These are phyloP conservation scores for Pedetes capensis DNA, from an alignment of 2,113 vertebrate genomes.

Conservation along the genomic window DNA sequence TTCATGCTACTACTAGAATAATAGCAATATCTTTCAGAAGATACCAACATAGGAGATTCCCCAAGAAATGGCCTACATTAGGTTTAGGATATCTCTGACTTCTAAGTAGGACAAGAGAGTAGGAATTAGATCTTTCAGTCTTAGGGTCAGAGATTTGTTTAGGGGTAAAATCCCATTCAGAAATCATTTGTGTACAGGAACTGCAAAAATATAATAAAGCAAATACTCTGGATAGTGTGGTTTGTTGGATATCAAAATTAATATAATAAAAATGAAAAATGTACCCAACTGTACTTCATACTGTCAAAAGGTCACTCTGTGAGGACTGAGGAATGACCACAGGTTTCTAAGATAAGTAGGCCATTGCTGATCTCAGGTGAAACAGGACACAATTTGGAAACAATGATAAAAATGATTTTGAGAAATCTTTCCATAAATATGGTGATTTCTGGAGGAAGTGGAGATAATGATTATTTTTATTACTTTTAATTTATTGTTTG, in stretches of 20 bases:
- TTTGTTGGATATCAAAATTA: not conserved
- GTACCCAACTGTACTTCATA: fast-evolving
- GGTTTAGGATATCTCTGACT: too few relatives aligned
- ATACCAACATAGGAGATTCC: not conserved
- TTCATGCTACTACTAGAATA: not conserved
- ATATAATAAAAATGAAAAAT: not conserved
- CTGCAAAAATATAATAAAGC: not conserved
- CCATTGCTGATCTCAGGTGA: not conserved
- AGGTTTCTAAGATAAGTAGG: not conserved
- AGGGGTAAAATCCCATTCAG: not conserved
- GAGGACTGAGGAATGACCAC: not conserved
- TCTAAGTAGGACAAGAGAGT: not conserved
- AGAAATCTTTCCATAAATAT: not conserved
- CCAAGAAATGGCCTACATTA: not conserved
- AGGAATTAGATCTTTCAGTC: not conserved
- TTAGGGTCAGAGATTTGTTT: not conserved
- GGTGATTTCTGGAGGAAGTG: not conserved
- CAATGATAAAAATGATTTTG: not conserved
- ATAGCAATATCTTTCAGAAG: not conserved
- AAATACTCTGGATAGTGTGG: not conserved
- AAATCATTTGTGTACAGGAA: not conserved
- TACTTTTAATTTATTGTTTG: too few relatives aligned
- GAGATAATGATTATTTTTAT: not conserved
- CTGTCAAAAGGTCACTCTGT: not conserved
- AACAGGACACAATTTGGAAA: not conserved